Evolutionary conservation across 2,888 invertebrate species (phyloP), one percentile per base, ranked within the genome.

Genomic region (Scotopteryx bipunctaria): DNA sequence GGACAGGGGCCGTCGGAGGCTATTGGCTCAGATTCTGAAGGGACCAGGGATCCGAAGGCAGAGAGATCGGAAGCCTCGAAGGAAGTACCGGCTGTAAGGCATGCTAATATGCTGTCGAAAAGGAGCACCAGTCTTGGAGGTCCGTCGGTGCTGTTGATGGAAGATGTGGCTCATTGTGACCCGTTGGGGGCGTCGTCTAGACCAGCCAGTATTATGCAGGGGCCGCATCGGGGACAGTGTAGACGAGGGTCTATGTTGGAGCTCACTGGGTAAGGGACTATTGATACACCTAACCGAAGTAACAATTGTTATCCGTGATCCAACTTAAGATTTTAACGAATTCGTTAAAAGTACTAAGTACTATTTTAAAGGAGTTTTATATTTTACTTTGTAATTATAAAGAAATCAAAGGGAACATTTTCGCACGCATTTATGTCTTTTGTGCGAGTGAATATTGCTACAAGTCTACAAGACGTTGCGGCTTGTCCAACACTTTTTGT

Each of bases 161-260:
- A 93, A 66, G 93, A 93, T 56, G 91, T 91, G 19, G 86, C 90
- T 0, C 92, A 92, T 71, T 86, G 92, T 3, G 92, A 92, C 42
- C 93, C 93, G 1, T 91, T 93, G 19, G 93, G 93, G 16, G 92
- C 94, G 0, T 94, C 94, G 0, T 84, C 84, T 35, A 78, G 92
- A 42, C 92, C 91, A 11, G 93, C 94, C 36, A 93, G 92, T 62
- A 91, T 91, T 52, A 89, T 91, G 91, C 91, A 91, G 59, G 91
- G 91, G 0, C 91, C 91, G 23, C 93, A 94, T 72, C 88, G 94
- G 36, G 92, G 94, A 13, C 94, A 94, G 72, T 93, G 93, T 59
- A 91, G 96, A 68, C 91, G 95, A 65, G 95, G 95, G 61, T 96
- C 96, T 41, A 95, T 96, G 95, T 90, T 96, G 78, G 96, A 96